A percentile compares a stretch with the other conserved stretches of the same genome.
These are phyloP conservation scores for Pandion haliaetus DNA, from an alignment of 2,113 vertebrate genomes.

Conservation along the genomic window DNA sequence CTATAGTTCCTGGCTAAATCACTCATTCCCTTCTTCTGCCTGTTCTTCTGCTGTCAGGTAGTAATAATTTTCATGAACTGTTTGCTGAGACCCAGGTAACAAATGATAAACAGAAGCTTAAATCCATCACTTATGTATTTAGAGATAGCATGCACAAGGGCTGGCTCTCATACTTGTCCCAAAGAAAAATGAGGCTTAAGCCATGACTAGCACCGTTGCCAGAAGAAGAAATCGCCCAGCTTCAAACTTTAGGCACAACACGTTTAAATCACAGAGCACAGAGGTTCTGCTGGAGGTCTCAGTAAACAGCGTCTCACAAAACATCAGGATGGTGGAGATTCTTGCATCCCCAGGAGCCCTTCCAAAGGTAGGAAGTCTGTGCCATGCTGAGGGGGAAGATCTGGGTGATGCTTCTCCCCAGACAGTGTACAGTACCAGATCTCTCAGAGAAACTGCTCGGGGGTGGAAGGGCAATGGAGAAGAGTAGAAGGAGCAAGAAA, in stretches of 20 bases:
- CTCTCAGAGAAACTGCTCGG: not conserved
- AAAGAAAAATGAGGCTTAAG: not conserved
- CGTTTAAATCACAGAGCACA: not conserved
- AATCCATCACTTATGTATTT: not conserved
- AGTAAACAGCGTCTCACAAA: not conserved
- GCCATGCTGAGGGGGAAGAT: not conserved
- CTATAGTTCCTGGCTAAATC: not conserved
- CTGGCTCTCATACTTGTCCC: not conserved
- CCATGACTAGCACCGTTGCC: not conserved
- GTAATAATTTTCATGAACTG: not conserved
- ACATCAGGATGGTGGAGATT: not conserved
- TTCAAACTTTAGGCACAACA: not conserved
- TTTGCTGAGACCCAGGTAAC: not conserved
- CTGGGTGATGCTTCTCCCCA: not conserved
- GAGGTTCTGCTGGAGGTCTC: not conserved
- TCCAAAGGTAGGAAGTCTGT: not conserved
- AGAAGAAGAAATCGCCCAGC: not conserved
- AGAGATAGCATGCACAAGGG: not conserved
- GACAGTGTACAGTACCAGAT: not conserved
- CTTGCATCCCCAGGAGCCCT: not conserved
- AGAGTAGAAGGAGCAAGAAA: not conserved
- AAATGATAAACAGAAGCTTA: not conserved
- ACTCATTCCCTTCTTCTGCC: not conserved
- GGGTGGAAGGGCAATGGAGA: not conserved
- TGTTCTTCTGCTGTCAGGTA: not conserved